These are phyloP conservation scores for Brenthis hecate DNA, from an alignment of 2,888 invertebrate species.

Conservation along the genomic window DNA sequence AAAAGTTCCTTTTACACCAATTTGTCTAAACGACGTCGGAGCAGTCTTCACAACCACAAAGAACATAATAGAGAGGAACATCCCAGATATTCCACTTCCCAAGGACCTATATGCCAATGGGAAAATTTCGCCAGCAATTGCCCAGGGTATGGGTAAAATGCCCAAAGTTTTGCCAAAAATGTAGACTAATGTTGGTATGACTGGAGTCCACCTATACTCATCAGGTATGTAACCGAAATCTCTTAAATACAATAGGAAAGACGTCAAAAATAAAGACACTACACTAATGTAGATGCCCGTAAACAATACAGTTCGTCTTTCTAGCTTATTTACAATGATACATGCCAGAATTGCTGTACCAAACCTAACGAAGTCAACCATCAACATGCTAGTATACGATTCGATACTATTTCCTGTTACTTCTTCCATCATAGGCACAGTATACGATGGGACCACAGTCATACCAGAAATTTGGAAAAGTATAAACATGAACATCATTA, in stretches of 20 bases:
- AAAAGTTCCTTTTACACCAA: conserved; percentile 84
- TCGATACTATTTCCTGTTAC: conserved; percentile 82
- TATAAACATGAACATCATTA: conserved; percentile 85
- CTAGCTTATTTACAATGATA: conserved; percentile 81
- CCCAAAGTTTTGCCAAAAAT: conserved; percentile 83
- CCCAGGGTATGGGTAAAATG: conserved; percentile 86
- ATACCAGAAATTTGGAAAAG: conserved; percentile 87
- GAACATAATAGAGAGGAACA: conserved; percentile 84
- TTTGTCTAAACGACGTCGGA: conserved; percentile 76
- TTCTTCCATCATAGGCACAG: conserved; percentile 84
- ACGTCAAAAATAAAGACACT: conserved; percentile 77
- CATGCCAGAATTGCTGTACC: conserved; percentile 84
- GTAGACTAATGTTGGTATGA: conserved; percentile 78
- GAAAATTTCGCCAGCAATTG: conserved; percentile 87
- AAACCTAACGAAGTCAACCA: conserved; percentile 85
- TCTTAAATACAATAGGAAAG: conserved; percentile 67
- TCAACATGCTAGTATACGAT: conserved; percentile 84
- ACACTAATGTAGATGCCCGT: conserved; percentile 83
- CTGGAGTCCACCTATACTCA: conserved; percentile 68
- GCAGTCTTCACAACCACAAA: conserved; percentile 86
- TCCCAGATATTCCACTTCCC: conserved; percentile 85
- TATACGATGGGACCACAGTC: conserved; percentile 87
- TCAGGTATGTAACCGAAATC: conserved; percentile 61
- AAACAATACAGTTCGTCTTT: conserved; percentile 83
- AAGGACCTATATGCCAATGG: conserved; percentile 83